Percentiles rank a stretch among this genome's conserved stretches.
These are phyloP conservation scores for Apogon talboti DNA, from an alignment of 2,797 vertebrate genomes.

Conservation along the genomic window DNA sequence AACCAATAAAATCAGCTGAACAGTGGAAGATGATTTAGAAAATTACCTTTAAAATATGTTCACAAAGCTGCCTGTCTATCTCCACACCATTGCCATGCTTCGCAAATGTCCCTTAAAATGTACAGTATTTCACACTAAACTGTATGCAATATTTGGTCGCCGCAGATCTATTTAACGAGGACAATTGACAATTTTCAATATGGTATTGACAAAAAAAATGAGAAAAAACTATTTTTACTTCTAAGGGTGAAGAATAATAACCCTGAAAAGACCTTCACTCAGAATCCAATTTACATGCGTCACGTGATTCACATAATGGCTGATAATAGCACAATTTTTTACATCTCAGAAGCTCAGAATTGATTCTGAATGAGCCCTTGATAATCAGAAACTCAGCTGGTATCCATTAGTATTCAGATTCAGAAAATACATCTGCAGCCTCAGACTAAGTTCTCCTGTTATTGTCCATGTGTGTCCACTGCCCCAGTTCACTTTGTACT, in stretches of 20 bases:
- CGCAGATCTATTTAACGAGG: background rate
- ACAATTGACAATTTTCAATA: too few species aligned
- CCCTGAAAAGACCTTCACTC: slow-evolving; percentile 16
- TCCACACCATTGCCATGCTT: slow-evolving; percentile 10
- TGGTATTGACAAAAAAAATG: too few species aligned
- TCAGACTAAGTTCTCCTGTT: background rate
- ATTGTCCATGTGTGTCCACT: background rate
- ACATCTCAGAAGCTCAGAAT: slow-evolving; percentile 22
- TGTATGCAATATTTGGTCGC: background rate
- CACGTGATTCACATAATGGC: background rate
- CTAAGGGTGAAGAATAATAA: background rate
- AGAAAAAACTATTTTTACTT: slow-evolving; percentile 2
- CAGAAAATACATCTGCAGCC: slow-evolving; percentile 13
- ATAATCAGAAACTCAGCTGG: background rate
- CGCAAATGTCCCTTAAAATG: background rate
- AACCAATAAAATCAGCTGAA: slow-evolving; percentile 12
- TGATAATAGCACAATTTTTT: slow-evolving; percentile 7
- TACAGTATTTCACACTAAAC: background rate
- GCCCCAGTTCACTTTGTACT: background rate
- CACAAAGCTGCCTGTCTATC: background rate
- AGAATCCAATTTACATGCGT: slow-evolving; percentile 11
- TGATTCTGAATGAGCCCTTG: slow-evolving; percentile 7
- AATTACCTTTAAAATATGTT: slow-evolving; percentile 9
- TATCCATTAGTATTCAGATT: slow-evolving; percentile 6
- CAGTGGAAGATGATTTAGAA: slow-evolving; percentile 18